Conservation (phyloP, 1,140 invertebrate genomes). For the Drosophila burlai region DNA sequence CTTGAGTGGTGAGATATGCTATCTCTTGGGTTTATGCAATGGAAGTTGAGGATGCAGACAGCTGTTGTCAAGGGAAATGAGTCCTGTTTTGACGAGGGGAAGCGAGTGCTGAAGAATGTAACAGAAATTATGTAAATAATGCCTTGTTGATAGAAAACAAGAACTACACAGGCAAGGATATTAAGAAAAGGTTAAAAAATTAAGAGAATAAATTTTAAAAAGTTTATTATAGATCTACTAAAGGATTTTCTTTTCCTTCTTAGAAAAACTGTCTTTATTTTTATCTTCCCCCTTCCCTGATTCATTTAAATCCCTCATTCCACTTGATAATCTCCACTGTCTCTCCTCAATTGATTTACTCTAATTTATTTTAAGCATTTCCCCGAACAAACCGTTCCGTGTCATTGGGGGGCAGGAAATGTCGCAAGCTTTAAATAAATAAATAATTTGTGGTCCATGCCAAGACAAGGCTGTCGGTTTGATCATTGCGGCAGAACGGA, state of each 20-base stretch:
- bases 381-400: slow-evolving; percentile 39
- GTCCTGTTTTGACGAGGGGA: not conserved
- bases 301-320: slow-evolving; percentile 4
- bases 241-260: not conserved
- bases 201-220: not conserved
- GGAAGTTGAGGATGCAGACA: slow-evolving; percentile 10
- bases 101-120: not conserved
- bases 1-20: slow-evolving; percentile 33
- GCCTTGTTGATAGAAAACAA: too few species aligned
- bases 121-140: not conserved
- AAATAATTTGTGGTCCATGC: slow-evolving; percentile 28
- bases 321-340: slow-evolving; percentile 32
- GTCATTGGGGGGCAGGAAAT: slow-evolving; percentile 50
- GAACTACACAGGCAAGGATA: not conserved
- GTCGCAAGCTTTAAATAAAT: slow-evolving; percentile 45
- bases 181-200: not conserved
- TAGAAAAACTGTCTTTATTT: not conserved
- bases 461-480: slow-evolving; percentile 47
- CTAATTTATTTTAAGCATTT: slow-evolving; percentile 39
- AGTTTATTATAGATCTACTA: not conserved
- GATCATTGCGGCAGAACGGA: slow-evolving; percentile 52
- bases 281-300: not conserved
- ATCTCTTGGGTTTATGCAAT: slow-evolving; percentile 22
- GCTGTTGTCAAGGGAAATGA: slow-evolving; percentile 2
- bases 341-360: slow-evolving; percentile 36